Evolutionary conservation across 2,888 invertebrate species (phyloP).

Genomic region (Drosophila borealis): DNA sequence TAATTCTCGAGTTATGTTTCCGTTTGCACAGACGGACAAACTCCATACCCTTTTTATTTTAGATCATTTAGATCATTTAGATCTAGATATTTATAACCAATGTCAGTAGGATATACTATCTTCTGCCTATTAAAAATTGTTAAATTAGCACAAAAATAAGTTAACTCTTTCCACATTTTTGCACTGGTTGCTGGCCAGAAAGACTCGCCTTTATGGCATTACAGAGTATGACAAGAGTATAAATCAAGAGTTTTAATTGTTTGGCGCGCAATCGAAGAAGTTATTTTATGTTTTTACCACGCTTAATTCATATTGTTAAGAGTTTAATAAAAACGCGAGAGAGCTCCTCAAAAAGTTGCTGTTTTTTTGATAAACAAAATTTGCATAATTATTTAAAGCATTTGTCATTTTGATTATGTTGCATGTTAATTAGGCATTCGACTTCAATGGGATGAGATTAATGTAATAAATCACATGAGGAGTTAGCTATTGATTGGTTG

Average conservation of each 20-base stretch:
- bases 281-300: background rate
- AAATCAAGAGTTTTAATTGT: background rate
- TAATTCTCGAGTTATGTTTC: too few relatives aligned
- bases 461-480: slow-evolving; percentile 9
- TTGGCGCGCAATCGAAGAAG: background rate
- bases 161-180: too few relatives aligned
- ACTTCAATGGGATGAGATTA: background rate
- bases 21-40: too few relatives aligned
- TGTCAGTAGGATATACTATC: too few relatives aligned
- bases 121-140: too few relatives aligned
- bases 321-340: too few relatives aligned
- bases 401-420: slow-evolving; percentile 17
- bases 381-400: slow-evolving; percentile 36
- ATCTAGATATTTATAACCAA: too few relatives aligned
- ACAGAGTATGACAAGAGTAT: background rate
- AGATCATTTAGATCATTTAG: too few relatives aligned
- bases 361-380: background rate
- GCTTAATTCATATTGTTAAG: too few relatives aligned
- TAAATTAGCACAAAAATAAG: too few relatives aligned
- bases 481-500: background rate
- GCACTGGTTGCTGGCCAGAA: too few relatives aligned
- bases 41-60: too few relatives aligned
- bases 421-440: slow-evolving; percentile 5
- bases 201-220: background rate
- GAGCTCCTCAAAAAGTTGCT: background rate